Base-by-base conservation (phyloP, 2,113 vertebrate genomes). In the Ophthalmotilapia sp. region DNA sequence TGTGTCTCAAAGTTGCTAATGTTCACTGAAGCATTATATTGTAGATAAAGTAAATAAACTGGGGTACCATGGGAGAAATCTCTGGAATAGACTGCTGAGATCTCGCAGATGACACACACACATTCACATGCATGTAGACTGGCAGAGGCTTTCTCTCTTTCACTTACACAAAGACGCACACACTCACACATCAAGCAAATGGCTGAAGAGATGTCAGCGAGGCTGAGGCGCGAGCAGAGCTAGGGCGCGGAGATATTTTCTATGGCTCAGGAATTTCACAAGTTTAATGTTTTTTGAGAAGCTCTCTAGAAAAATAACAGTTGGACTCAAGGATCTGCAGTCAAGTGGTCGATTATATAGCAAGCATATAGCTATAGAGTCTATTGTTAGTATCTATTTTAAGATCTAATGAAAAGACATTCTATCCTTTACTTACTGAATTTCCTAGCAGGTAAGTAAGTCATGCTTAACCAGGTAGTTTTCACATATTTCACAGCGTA, bases 21-120 rank as follows among this genome's bases (percentile, higher is more conserved):
- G 97, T 93, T 98, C 97, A 98, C 94, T 97, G 97, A 97, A 98
- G 96, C 98, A 97, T 98, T 98, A 98, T 98, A 98, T 98, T 98
- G 97, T 97, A 98, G 97, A 97, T 98, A 97, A 97, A 97, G 97
- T 98, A 98, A 99, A 98, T 98, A 98, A 98, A 98, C 97, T 97
- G 96, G 97, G 96, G 96, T 97, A 96, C 95, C 95, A 93, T 97
- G 96, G 96, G 97, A 98, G 97, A 96, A 96, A 97, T 97, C 96
- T 95, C 94, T 96, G 96, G 97, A 97, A 97, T 97, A 96, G 97
- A 97, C 96, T 97, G 95, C 93, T 95, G 96, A 96, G 97, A 97
- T 98, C 96, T 97, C 96, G 95, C 94, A 97, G 96, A 95, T 89
- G 89, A 83, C 77, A 83, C 86, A 65, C 53, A 65, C 86, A n/a